A percentile compares a stretch with the other conserved stretches of the same genome.
phyloP scores from a whole-genome alignment of 2,113 vertebrate species.

The Grammomys surdaster region DNA sequence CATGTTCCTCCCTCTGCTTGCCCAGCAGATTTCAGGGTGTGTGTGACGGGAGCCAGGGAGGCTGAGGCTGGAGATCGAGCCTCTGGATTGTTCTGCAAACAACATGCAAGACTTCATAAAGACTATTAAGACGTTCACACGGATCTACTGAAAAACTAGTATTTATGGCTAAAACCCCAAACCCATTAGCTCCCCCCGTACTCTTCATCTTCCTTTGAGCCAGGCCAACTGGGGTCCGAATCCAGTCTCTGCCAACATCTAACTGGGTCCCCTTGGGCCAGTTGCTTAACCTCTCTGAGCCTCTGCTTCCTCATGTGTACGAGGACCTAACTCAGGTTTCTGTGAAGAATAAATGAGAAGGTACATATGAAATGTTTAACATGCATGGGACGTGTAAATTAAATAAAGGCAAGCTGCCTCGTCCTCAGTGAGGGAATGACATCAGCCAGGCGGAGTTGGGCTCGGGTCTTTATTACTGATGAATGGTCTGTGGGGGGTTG shows the following conservation, averaged over 20 bases:
- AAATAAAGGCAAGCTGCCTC: not conserved
- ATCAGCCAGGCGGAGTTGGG: not conserved
- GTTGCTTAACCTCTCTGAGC: constrained; percentile 12
- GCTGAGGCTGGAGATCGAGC: not conserved
- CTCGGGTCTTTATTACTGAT: not conserved
- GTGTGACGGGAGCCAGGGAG: not conserved
- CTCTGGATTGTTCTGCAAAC: constrained; percentile 31
- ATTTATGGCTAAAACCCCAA: not conserved
- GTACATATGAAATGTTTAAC: not conserved
- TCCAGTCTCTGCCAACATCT: not conserved
- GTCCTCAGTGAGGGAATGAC: not conserved
- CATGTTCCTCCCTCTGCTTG: not conserved
- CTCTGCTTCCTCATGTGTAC: not conserved
- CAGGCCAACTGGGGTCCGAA: not conserved
- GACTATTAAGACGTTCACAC: not conserved
- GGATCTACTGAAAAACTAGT: not conserved
- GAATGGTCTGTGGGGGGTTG: too few species aligned
- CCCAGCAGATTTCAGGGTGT: not conserved
- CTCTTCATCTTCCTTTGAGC: not conserved
- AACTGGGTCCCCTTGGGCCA: not conserved
- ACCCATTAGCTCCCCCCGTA: not conserved
- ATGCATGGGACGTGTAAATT: not conserved
- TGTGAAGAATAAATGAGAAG: not conserved
- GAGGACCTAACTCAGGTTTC: not conserved
- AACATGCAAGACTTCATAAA: not conserved